A percentile compares a stretch with the other conserved stretches of the same genome.
Evolutionary conservation across 2,797 vertebrate genomes (phyloP).

Genomic region (Chrysocyon brachyurus): DNA sequence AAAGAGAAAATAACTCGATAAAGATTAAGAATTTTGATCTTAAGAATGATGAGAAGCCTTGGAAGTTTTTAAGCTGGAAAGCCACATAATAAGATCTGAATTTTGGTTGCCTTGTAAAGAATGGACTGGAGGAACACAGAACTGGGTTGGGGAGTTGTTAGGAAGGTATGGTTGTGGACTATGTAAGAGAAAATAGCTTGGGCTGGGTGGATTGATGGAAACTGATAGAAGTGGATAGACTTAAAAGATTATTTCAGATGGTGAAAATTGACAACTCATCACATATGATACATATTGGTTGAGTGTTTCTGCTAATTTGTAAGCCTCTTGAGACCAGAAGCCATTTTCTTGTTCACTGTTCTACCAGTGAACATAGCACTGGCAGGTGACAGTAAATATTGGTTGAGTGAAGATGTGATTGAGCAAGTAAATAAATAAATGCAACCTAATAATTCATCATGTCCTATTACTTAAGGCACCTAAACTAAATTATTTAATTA

Average conservation of each 20-base stretch:
- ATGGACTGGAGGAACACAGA: background rate
- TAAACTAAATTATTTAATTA: slow-evolving; percentile 18
- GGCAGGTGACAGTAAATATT: background rate
- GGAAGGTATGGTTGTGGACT: background rate
- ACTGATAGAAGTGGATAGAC: background rate
- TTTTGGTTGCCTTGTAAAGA: background rate
- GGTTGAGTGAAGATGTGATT: background rate
- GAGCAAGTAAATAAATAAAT: background rate
- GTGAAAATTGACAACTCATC: background rate
- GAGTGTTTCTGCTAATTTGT: background rate
- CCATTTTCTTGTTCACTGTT: background rate
- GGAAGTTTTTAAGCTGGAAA: background rate
- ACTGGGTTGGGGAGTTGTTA: background rate
- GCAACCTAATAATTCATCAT: background rate
- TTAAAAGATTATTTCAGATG: background rate
- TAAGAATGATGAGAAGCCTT: background rate
- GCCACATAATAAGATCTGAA: background rate
- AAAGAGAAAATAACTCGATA: background rate
- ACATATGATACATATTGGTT: background rate
- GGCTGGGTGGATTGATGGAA: background rate
- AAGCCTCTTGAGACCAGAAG: background rate
- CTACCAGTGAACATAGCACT: too few relatives aligned
- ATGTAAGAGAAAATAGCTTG: background rate
- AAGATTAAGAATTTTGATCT: background rate
- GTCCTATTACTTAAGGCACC: background rate